Base-by-base conservation (phyloP, 1,140 invertebrate genomes). In the Oreohelix idahoensis region DNA sequence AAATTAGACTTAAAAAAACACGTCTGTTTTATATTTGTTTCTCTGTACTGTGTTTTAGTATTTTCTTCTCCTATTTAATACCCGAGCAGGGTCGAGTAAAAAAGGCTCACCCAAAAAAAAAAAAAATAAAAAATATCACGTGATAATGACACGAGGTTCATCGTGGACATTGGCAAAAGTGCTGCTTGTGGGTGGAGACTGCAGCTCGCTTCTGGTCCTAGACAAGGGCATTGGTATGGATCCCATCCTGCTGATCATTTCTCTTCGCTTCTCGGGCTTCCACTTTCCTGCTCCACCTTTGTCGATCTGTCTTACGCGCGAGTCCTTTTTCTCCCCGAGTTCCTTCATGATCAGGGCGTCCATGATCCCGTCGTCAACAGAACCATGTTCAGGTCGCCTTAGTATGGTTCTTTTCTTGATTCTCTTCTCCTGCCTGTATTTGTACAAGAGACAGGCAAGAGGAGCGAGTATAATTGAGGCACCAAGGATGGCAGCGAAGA, bases 341-440 rank as follows among this genome's bases (percentile, higher is more conserved):
- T 91, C 89, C 38, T 83, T 84, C 58, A 87, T 78, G 11, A 90
- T 85, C 87, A 91, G 89, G 13, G 89, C 85, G 26, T 91, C 90
- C 80, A 88, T 87, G 51, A 88, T 89, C 29, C 86, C 84, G 32
- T 87, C 86, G 63, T 89, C 87, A 45, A 81, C 79, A 13, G 81
- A 83, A 11, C 82, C 84, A 49, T 69, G 83, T 26, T 76, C 66
- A 26, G 84, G 58, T 38, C 84, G 84, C 83, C 81, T 29, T 38
- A 85, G 63, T 36, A 84, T 71, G 35, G 75, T 75, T 69, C 86
- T 74, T 49, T 85, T 82, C 77, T 84, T 83, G 35, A 89, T 85
- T 42, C 84, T 75, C 8, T 74, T 71, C 35, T 86, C 83, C 63
- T 87, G 84, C 63, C 84, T 69, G 29, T 88, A 84, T 71, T 87